Evolutionary conservation across 2,888 invertebrate genomes (phyloP).

Genomic region (Allolobophora icterica): DNA sequence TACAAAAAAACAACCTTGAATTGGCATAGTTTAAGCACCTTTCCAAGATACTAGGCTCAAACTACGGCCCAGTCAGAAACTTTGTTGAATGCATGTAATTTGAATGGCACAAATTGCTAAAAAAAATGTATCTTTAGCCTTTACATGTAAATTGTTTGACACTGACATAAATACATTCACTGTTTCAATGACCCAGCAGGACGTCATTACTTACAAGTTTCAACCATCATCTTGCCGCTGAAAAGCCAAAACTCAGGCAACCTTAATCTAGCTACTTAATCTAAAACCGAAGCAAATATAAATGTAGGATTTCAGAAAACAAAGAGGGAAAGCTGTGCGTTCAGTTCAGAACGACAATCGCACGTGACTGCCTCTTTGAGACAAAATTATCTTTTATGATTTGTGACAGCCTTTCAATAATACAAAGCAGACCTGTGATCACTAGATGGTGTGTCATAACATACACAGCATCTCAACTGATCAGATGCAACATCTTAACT

Average conservation of each 20-base stretch:
- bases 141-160: background rate
- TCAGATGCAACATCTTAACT: background rate
- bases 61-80: no score
- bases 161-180: background rate
- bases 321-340: background rate
- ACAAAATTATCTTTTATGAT: background rate
- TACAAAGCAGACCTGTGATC: background rate
- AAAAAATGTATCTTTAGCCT: background rate
- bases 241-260: background rate
- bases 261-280: constrained; percentile 15
- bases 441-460: background rate
- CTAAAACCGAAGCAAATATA: constrained; percentile 4
- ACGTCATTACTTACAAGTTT: background rate
- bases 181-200: background rate
- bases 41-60: background rate
- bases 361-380: background rate
- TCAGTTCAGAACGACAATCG: background rate
- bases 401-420: background rate
- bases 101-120: background rate
- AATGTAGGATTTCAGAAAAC: background rate
- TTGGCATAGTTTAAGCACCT: background rate
- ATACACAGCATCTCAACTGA: background rate
- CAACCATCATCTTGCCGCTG: background rate
- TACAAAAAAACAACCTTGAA: background rate
- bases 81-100: background rate